Percentiles rank a stretch among this genome's conserved stretches.
Evolutionary conservation across 2,888 invertebrate species (phyloP).

Genomic region (Dichetophora obliterata): DNA sequence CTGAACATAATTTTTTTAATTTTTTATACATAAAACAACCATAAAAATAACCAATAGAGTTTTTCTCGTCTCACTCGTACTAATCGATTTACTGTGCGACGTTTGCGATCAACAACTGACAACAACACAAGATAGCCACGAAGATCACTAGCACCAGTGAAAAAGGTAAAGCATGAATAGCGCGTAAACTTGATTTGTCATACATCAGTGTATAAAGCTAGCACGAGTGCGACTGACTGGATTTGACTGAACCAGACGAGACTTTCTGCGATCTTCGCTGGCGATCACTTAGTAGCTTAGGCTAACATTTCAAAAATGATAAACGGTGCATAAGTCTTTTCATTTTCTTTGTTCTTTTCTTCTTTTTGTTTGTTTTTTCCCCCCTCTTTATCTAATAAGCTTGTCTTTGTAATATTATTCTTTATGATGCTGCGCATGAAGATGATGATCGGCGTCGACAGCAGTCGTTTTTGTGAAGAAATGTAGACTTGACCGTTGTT

Average conservation of each 20-base stretch:
- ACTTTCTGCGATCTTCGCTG: neutral
- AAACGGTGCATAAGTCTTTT: constrained; percentile 1
- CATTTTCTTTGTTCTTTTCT: neutral
- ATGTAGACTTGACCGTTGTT: neutral
- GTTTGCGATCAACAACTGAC: neutral
- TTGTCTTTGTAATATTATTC: neutral
- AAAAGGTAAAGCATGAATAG: no score
- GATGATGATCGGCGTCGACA: no score
- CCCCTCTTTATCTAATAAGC: neutral
- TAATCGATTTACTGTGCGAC: no score
- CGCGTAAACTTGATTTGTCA: neutral
- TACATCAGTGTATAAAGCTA: neutral
- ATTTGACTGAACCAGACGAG: neutral
- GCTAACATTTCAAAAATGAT: constrained; percentile 2
- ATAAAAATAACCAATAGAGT: no score
- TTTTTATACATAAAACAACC: no score
- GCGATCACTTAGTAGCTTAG: neutral
- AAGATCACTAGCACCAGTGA: no score
- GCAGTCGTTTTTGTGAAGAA: no score
- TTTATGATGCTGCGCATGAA: no score
- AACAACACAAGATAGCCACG: no score
- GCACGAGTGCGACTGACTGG: neutral
- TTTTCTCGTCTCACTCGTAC: no score
- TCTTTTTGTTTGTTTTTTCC: neutral
- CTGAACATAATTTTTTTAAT: no score